Percentiles rank a stretch among this genome's conserved stretches.
These are phyloP conservation scores for Noctua pronuba DNA, from an alignment of 2,888 invertebrate genomes.

Conservation along the genomic window DNA sequence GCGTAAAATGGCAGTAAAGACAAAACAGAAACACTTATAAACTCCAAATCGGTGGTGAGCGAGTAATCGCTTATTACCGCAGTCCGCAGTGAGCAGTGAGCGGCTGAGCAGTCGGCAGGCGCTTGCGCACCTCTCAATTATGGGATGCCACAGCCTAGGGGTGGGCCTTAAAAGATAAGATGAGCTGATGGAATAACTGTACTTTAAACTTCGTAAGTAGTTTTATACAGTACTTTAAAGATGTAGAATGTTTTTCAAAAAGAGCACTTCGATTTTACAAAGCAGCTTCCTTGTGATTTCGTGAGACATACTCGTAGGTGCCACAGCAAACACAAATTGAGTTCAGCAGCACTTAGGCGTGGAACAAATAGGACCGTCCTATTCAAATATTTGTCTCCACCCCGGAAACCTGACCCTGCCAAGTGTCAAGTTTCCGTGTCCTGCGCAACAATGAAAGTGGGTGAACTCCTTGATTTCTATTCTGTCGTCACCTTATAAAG, in stretches of 20 bases:
- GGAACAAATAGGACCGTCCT: slow-evolving; percentile 25
- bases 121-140: slow-evolving; percentile 61
- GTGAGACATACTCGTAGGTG: slow-evolving; percentile 10
- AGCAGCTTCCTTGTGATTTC: background rate
- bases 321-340: slow-evolving; percentile 19
- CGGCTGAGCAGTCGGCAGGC: slow-evolving; percentile 29
- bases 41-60: slow-evolving; percentile 44
- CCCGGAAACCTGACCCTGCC: slow-evolving; percentile 20
- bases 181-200: slow-evolving; percentile 11
- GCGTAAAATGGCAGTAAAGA: slow-evolving; percentile 9
- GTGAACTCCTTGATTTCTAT: background rate
- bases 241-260: background rate
- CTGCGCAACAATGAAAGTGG: background rate
- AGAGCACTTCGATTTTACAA: background rate
- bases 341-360: slow-evolving; percentile 13
- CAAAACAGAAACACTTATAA: slow-evolving; percentile 21
- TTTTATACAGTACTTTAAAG: background rate
- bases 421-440: background rate
- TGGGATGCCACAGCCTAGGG: slow-evolving; percentile 46
- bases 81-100: slow-evolving; percentile 17
- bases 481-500: background rate
- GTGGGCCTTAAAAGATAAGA: slow-evolving; percentile 22
- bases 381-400: slow-evolving; percentile 35
- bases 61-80: slow-evolving; percentile 56
- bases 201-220: background rate